These are phyloP conservation scores for Pogonomyrmex californicus DNA, from an alignment of 1,140 invertebrate species.

Conservation along the genomic window DNA sequence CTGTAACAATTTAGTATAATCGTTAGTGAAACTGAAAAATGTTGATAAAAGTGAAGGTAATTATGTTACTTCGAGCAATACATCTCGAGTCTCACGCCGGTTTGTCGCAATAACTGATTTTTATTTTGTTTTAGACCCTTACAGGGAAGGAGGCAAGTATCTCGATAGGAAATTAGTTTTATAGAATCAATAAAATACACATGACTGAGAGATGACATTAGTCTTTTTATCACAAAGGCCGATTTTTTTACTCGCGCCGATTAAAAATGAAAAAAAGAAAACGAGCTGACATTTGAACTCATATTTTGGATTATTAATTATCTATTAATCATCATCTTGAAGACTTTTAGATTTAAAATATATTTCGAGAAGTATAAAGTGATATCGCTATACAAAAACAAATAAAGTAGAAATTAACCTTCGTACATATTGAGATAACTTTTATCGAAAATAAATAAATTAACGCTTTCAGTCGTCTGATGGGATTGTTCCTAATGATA, in stretches of 20 bases:
- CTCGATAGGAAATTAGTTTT: not conserved
- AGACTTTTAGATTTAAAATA: not conserved
- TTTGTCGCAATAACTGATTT: conserved; percentile 19
- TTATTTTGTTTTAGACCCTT: conserved; percentile 89
- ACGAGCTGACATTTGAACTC: not conserved
- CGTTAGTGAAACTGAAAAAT: conserved; percentile 86
- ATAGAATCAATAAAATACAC: not conserved
- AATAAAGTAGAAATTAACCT: not conserved
- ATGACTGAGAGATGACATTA: not conserved
- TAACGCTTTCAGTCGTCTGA: too few species aligned
- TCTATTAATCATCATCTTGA: not conserved
- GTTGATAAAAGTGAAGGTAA: conserved; percentile 95
- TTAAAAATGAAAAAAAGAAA: not conserved
- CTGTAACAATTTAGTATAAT: conserved; percentile 33
- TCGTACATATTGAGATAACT: not conserved
- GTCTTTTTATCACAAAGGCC: not conserved
- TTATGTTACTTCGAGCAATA: not conserved
- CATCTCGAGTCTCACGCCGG: not conserved
- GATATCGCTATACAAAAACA: not conserved
- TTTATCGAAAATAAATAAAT: too few species aligned
- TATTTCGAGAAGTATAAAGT: not conserved
- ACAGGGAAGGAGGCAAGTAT: conserved; percentile 92
- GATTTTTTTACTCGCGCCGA: not conserved
- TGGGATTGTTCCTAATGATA: too few species aligned
- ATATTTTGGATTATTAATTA: not conserved